Base-by-base conservation (phyloP, 30 jellyfish, hydroid and myxozoan genomes). In the Cassiopea andromeda region DNA sequence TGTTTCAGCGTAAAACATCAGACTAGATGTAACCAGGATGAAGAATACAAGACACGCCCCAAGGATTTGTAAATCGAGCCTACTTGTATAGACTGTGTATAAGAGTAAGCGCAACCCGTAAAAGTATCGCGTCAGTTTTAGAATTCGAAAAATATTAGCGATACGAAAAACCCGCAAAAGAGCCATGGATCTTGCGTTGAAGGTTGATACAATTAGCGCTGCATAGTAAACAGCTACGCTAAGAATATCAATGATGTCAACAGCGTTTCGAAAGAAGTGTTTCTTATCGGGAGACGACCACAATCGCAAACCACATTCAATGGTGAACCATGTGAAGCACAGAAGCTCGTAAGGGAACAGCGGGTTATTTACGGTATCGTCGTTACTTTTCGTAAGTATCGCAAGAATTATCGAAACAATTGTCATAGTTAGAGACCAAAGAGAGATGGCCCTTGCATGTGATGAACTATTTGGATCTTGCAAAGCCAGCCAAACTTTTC, bases 51-150 rank as follows among this genome's bases (percentile, higher is more conserved):
- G 46, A 73, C 93, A 93, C 16, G 97, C 94, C 19, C 87, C 85
- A 45, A 93, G 93, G 13, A 93, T 91, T 74, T 93, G 98, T 59
- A 93, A 75, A 82, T 93, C 98, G 13, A 89, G 83, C n/a, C 98
- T 87, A 80, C 98, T 93, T 38, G 77, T 93, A 44, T 93, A 93
- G 1, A 93, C 92, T 1, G 98, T 93, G 78, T 88, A 93, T 70
- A 93, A 12, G 10, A 93, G 87, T 73, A 93, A 82, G 1, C 98
- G 94, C 10, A 93, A 94, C n/a, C 98, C 98, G 81, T 93, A 88
- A 45, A 97, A 93, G 83, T 79, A 93, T 15, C 98, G 90, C n/a
- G 94, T 89, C 15, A 93, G 90, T 57, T 93, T 82, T 67, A 93
- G 85, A 43, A 93, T 96, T 3, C 98, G 94, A 69, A 93, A 93